phyloP scores from a whole-genome alignment of 2,797 vertebrate species.

The Gadopsis marmoratus region DNA sequence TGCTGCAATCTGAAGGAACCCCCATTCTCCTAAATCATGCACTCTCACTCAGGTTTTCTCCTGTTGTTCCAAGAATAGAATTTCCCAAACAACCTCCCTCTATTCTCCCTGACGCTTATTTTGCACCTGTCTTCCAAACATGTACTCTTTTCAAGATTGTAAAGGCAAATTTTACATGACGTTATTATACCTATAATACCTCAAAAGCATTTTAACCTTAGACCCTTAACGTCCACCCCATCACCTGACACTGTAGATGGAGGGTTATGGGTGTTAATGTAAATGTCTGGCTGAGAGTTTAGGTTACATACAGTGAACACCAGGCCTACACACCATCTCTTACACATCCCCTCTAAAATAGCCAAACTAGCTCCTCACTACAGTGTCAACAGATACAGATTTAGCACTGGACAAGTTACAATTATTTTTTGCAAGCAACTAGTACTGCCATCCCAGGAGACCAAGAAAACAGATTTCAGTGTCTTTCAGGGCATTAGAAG shows the following conservation, averaged over 20 bases:
- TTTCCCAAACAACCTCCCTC: not conserved
- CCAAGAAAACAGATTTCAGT: not conserved
- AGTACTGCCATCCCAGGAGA: not conserved
- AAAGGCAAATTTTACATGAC: not conserved
- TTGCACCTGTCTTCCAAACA: slow-evolving; percentile 7
- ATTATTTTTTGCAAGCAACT: not conserved
- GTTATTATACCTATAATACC: too few species aligned
- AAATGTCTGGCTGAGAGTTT: slow-evolving; percentile 2
- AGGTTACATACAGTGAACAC: not conserved
- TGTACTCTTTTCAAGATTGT: not conserved
- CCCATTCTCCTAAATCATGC: not conserved
- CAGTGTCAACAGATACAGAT: slow-evolving; percentile 14
- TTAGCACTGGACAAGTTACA: not conserved
- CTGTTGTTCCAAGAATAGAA: not conserved
- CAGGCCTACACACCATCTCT: not conserved
- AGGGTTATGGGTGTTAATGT: not conserved
- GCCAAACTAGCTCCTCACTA: not conserved
- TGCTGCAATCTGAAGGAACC: not conserved
- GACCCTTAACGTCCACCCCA: not conserved
- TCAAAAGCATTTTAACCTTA: not conserved
- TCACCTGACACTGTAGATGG: not conserved
- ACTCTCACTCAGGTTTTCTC: not conserved
- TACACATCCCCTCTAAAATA: slow-evolving; percentile 31
- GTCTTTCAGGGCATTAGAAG: not conserved
- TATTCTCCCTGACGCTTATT: not conserved